Base-by-base conservation (phyloP, 2,113 vertebrate species). In the Procavia capensis region DNA sequence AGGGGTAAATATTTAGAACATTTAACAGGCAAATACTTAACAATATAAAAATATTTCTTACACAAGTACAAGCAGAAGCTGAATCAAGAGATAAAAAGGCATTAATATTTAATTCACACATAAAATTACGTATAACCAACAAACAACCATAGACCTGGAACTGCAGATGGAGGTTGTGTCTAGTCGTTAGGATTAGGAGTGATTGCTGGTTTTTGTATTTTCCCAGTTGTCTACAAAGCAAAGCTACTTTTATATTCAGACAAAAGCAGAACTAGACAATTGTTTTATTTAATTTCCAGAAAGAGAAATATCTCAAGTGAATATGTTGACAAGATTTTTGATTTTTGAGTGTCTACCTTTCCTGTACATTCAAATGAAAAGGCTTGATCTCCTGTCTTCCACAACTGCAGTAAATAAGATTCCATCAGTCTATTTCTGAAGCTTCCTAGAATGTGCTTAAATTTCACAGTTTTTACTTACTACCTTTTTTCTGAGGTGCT, bases 1-100 rank as follows among this genome's bases (percentile, higher is more conserved):
- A 80, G 9, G 41, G 17, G 14, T 4, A 95, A 66, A 74, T 50
- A 36, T 59, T 88, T 74, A 68, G 25, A 70, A 50, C 85, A 63
- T 36, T 39, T 13, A 16, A 22, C 27, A 75, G 11, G 16, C 7
- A 39, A 81, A 82, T 9, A 61, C 78, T 57, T 74, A 66, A 39
- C n/a, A 47, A 50, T 45, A 63, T 39, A n/a, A 88, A 76, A 87
- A 50, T 29, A 92, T 45, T 91, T 96, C 20, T 84, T 80, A 54
- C 1, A 64, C 8, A 72, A 36, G 93, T 61, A 50, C 5, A 36
- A 78, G 80, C 57, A 87, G 90, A 88, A n/a, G 9, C n/a, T 75
- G 66, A 76, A 50, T 54, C 25, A 45, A 86, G 54, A 79, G 11
- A 68, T 72, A 57, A 88, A 88, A 90, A 85, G 27, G 87, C 5